A percentile compares a stretch with the other conserved stretches of the same genome.
phyloP scores from a whole-genome alignment of 2,797 vertebrate species.

The Enteromius paludinosus region DNA sequence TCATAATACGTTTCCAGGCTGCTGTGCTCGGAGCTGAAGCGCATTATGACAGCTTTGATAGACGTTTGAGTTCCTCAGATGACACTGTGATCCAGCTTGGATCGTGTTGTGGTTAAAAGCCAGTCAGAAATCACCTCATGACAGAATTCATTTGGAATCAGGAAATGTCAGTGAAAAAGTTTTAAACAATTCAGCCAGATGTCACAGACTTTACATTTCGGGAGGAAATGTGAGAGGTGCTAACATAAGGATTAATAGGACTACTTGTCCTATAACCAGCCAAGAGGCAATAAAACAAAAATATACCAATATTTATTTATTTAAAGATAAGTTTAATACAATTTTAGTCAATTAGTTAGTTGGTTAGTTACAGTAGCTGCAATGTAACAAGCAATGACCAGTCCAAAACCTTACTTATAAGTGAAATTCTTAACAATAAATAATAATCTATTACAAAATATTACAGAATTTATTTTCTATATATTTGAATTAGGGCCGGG shows the following conservation, averaged over 20 bases:
- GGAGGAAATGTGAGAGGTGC: not conserved
- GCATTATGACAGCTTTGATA: slow-evolving; percentile 32
- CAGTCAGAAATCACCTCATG: not conserved
- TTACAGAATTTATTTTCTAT: no score
- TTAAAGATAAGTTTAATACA: no score
- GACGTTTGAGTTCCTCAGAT: slow-evolving; percentile 45
- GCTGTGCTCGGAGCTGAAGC: slow-evolving; percentile 2
- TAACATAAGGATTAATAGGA: not conserved
- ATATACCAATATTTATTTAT: not conserved
- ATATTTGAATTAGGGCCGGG: no score
- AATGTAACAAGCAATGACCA: not conserved
- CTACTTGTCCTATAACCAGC: not conserved
- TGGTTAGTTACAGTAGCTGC: no score
- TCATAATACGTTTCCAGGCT: slow-evolving; percentile 26
- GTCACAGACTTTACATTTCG: not conserved
- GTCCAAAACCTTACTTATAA: not conserved
- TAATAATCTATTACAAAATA: not conserved
- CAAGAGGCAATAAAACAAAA: not conserved
- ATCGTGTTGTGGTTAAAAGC: not conserved
- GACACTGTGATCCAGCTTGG: not conserved
- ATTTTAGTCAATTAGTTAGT: not conserved
- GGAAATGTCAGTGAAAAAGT: not conserved
- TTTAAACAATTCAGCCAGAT: slow-evolving; percentile 11
- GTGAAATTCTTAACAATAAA: not conserved
- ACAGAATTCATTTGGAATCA: slow-evolving; percentile 9